A percentile compares a stretch with the other conserved stretches of the same genome.
Evolutionary conservation across 2,113 vertebrate species (phyloP).

Genomic region (Cariama cristata): DNA sequence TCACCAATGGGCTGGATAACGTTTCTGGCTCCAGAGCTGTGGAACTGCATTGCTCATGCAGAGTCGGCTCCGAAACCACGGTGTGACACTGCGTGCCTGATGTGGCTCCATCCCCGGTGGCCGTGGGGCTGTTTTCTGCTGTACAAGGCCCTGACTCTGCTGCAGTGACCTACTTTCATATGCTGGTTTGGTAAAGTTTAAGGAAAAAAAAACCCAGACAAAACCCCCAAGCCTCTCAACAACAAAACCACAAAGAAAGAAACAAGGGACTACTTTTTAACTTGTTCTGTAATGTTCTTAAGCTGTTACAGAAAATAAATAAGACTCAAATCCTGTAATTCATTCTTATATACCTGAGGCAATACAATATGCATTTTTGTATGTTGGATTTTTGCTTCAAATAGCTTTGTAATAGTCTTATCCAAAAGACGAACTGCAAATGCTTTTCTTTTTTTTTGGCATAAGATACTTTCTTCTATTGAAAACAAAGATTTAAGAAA

Average conservation of each 20-base stretch:
- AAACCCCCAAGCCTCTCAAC: neutral
- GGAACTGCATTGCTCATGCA: neutral
- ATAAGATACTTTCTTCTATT: neutral
- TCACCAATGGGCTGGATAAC: rapidly evolving
- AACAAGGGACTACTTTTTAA: neutral
- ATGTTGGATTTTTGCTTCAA: constrained; percentile 18
- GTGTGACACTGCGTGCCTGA: neutral
- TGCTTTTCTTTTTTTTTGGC: neutral
- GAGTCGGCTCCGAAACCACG: rapidly evolving
- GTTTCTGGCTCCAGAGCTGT: neutral
- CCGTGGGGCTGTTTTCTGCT: neutral
- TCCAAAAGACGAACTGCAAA: constrained; percentile 14
- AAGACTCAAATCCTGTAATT: constrained; percentile 20
- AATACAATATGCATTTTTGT: constrained; percentile 17
- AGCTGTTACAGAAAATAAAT: constrained; percentile 18
- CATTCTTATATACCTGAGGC: constrained; percentile 4
- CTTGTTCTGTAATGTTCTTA: neutral
- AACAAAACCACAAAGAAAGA: neutral
- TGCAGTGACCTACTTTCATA: constrained; percentile 24
- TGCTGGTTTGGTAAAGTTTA: neutral
- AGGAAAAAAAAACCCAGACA: neutral
- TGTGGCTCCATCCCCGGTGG: neutral
- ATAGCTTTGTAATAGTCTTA: constrained; percentile 47
- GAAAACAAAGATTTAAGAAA: constrained; percentile 33
- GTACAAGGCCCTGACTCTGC: neutral